These are phyloP conservation scores for Tarsius wallacei DNA, from an alignment of 2,797 vertebrate species.

Conservation along the genomic window DNA sequence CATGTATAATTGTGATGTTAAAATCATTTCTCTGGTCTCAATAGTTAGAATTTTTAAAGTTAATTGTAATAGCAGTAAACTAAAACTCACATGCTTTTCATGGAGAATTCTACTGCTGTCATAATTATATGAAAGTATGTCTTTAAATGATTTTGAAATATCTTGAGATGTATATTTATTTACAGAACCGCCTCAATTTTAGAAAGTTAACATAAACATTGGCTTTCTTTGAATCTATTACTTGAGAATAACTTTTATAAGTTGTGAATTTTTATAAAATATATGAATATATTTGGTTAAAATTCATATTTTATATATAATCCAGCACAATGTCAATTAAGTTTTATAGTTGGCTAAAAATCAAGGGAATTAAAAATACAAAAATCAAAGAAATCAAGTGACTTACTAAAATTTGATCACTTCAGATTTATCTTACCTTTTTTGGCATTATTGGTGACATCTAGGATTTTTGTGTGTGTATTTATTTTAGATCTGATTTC, in stretches of 20 bases:
- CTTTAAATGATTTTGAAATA: slow-evolving; percentile 73
- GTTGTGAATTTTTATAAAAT: slow-evolving; percentile 32
- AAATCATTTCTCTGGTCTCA: slow-evolving; percentile 71
- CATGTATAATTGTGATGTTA: slow-evolving; percentile 72
- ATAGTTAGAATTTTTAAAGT: slow-evolving; percentile 65
- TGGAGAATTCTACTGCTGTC: slow-evolving; percentile 68
- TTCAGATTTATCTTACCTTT: neutral
- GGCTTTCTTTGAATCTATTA: slow-evolving; percentile 62
- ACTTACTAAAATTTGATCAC: neutral
- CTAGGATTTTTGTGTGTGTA: neutral
- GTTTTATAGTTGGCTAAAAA: slow-evolving; percentile 37
- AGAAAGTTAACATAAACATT: slow-evolving; percentile 55
- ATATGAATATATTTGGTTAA: slow-evolving; percentile 51
- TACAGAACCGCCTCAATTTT: slow-evolving; percentile 46
- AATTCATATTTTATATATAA: slow-evolving; percentile 49
- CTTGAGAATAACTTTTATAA: slow-evolving; percentile 59
- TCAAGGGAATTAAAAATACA: slow-evolving; percentile 52
- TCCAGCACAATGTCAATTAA: neutral
- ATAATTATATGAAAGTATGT: slow-evolving; percentile 69
- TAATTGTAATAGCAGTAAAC: slow-evolving; percentile 69
- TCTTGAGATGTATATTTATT: slow-evolving; percentile 38
- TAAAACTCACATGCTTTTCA: slow-evolving; percentile 64
- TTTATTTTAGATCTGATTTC: neutral
- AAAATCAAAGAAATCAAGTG: slow-evolving; percentile 56
- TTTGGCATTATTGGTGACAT: neutral